Conservation (phyloP, 2,888 invertebrate species). For the Lasioglossum lativentre region DNA sequence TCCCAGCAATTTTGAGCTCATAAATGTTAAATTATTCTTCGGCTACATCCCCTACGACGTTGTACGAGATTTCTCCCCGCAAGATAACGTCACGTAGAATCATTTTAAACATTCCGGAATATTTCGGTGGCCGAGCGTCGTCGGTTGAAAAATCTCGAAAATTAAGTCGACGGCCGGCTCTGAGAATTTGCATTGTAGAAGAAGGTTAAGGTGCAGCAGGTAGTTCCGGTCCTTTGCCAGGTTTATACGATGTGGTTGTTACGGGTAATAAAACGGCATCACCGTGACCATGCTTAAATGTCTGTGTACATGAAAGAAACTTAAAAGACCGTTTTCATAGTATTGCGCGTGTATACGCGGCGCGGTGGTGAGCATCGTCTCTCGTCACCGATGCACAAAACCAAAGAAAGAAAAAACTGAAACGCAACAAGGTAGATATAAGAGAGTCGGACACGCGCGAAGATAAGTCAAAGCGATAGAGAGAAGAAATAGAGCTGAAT, state of each 20-base stretch:
- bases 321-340: slow-evolving; percentile 63
- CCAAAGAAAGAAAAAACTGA: not conserved
- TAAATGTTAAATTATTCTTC: not conserved
- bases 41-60: not conserved
- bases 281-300: slow-evolving; percentile 74
- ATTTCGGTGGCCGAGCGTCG: not conserved
- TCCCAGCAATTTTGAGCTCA: not conserved
- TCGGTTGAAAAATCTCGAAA: not conserved
- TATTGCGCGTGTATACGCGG: slow-evolving; percentile 7
- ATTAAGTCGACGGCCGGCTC: slow-evolving; percentile 34
- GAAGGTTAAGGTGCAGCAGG: slow-evolving; percentile 59
- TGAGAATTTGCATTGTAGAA: slow-evolving; percentile 49
- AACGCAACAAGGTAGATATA: not conserved
- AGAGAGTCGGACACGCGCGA: not conserved
- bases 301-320: slow-evolving; percentile 66
- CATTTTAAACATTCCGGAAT: not conserved
- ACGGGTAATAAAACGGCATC: slow-evolving; percentile 74
- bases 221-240: slow-evolving; percentile 59
- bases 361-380: not conserved
- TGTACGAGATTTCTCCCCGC: not conserved
- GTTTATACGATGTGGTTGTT: slow-evolving; percentile 69
- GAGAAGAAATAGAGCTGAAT: not conserved
- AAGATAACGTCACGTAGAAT: not conserved
- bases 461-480: not conserved
- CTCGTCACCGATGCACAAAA: not conserved